Percentiles rank a stretch among this genome's conserved stretches.
Conservation (phyloP, 2,113 vertebrate genomes). For the Danionella cerebrum region DNA sequence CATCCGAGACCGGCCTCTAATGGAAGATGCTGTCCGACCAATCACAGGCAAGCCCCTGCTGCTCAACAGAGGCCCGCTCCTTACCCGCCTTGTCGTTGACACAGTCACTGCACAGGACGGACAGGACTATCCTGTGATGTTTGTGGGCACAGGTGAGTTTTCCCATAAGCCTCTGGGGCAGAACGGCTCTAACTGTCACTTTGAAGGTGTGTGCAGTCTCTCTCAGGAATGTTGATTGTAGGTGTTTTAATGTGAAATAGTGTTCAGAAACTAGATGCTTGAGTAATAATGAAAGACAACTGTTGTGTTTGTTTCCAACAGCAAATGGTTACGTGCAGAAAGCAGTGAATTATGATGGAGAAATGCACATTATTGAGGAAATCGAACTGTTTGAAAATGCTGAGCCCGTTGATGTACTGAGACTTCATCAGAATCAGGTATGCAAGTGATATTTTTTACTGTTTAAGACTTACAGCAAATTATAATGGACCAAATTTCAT, state of each 20-base stretch:
- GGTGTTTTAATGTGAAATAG: neutral
- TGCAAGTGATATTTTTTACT: too few relatives aligned
- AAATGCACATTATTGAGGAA: conserved; percentile 70
- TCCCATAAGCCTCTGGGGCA: neutral
- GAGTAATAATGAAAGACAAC: too few relatives aligned
- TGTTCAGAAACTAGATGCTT: neutral
- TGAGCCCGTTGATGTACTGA: conserved; percentile 53
- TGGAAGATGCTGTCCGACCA: conserved; percentile 60
- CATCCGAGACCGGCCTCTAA: conserved; percentile 63
- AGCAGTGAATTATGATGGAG: conserved; percentile 60
- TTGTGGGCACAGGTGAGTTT: conserved; percentile 68
- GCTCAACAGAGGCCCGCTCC: conserved; percentile 52
- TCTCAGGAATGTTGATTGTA: conserved; percentile 1
- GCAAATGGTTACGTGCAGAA: conserved; percentile 72
- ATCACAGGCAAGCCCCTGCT: conserved; percentile 52
- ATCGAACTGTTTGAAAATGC: conserved; percentile 56
- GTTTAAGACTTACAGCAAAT: too few relatives aligned
- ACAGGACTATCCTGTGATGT: conserved; percentile 57
- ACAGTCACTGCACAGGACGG: conserved; percentile 51
- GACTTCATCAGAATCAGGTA: conserved; percentile 61
- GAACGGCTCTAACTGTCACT: neutral
- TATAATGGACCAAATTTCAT: too few relatives aligned
- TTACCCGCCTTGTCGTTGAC: conserved; percentile 64
- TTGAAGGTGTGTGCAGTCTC: neutral
- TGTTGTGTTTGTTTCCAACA: conserved; percentile 30